These are phyloP conservation scores for Ochropleura plecta DNA, from an alignment of 2,888 invertebrate genomes.

Conservation along the genomic window DNA sequence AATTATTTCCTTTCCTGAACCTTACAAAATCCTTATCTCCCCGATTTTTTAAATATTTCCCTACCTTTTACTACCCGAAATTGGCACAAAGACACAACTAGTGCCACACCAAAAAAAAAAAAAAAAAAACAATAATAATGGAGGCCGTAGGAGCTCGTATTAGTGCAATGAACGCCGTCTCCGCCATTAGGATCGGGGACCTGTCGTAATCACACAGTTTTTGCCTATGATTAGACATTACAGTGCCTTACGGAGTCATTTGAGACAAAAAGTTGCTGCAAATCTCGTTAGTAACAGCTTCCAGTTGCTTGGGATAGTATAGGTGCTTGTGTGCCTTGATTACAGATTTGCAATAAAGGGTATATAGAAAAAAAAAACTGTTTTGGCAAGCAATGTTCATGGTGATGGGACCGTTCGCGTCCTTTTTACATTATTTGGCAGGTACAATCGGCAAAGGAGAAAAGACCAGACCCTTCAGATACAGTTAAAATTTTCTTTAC, in stretches of 20 bases:
- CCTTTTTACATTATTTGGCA: background rate
- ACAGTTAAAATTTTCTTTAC: too few relatives aligned
- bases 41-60: too few relatives aligned
- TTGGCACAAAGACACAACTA: too few relatives aligned
- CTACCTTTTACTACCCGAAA: too few relatives aligned
- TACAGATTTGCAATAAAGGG: conserved; percentile 15
- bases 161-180: conserved; percentile 38
- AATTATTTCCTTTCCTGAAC: too few relatives aligned
- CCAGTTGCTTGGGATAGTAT: background rate
- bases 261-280: conserved; percentile 33
- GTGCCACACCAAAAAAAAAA: too few relatives aligned
- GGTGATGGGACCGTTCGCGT: background rate
- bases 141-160: background rate
- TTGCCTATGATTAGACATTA: conserved; percentile 40
- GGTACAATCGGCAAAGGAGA: too few relatives aligned
- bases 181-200: conserved; percentile 33
- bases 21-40: too few relatives aligned
- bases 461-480: too few relatives aligned
- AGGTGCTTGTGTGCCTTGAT: conserved; percentile 9
- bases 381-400: background rate
- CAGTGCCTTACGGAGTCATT: conserved; percentile 24
- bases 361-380: background rate
- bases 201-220: conserved; percentile 43
- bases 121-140: conserved; percentile 14
- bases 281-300: conserved; percentile 43